Percentiles rank a stretch among this genome's conserved stretches.
Conservation (phyloP, 2,797 vertebrate genomes). For the Microctenopoma lineatum region DNA sequence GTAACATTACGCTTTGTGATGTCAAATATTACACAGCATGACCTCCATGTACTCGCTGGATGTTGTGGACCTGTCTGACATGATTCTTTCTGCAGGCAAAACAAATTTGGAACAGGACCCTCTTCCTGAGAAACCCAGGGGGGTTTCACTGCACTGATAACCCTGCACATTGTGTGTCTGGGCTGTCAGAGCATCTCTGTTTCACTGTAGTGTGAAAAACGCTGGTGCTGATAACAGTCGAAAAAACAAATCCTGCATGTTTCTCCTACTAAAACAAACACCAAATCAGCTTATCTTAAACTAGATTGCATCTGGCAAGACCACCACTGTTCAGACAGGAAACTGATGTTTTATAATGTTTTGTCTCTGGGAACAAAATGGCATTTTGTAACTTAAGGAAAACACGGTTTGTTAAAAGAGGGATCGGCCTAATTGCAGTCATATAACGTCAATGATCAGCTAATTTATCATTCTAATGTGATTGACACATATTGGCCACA, state of each 20-base stretch:
- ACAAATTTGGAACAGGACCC: slow-evolving; percentile 21
- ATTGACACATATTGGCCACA: not conserved
- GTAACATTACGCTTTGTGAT: not conserved
- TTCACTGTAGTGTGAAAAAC: slow-evolving; percentile 57
- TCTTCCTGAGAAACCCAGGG: slow-evolving; percentile 31
- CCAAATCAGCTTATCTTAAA: slow-evolving; percentile 52
- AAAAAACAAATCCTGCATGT: slow-evolving; percentile 66
- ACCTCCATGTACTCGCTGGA: slow-evolving; percentile 33
- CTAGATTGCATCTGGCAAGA: slow-evolving; percentile 55
- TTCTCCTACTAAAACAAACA: slow-evolving; percentile 68
- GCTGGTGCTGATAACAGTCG: slow-evolving; percentile 61
- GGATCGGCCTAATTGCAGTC: not conserved
- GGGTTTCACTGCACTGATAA: slow-evolving; percentile 58
- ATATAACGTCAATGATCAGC: not conserved
- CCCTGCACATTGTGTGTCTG: slow-evolving; percentile 58
- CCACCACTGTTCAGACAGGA: slow-evolving; percentile 62
- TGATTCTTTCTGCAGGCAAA: slow-evolving; percentile 34
- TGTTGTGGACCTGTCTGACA: slow-evolving; percentile 19
- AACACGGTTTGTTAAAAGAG: slow-evolving; percentile 44
- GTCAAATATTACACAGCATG: slow-evolving; percentile 24
- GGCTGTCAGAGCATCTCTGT: slow-evolving; percentile 51
- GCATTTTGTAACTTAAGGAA: slow-evolving; percentile 43
- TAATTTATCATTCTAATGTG: not conserved
- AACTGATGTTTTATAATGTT: slow-evolving; percentile 44
- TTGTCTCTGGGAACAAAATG: slow-evolving; percentile 29